Evolutionary conservation across 2,888 invertebrate genomes (phyloP).

Genomic region (Xestobium rufovillosum): DNA sequence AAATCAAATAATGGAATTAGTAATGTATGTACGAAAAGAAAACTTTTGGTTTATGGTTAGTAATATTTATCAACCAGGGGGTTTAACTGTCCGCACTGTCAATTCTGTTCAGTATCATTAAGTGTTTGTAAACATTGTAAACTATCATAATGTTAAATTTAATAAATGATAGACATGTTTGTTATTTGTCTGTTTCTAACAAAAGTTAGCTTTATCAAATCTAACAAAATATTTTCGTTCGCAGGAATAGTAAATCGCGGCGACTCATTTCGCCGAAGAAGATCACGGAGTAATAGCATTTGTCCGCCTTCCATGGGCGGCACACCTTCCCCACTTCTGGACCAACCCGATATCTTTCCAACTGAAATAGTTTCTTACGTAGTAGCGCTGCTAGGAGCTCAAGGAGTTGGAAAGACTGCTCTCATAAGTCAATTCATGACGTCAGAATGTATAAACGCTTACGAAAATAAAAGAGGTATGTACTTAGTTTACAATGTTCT

Average conservation of each 20-base stretch:
- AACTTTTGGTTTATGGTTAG: too few species aligned
- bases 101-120: too few species aligned
- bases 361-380: conserved; percentile 47
- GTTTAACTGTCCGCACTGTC: too few species aligned
- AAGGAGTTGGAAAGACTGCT: conserved; percentile 79
- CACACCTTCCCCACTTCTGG: conserved; percentile 41
- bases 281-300: conserved; percentile 76
- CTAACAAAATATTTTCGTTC: too few species aligned
- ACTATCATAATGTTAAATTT: too few species aligned
- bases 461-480: conserved; percentile 77
- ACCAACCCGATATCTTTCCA: conserved; percentile 44
- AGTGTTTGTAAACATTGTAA: too few species aligned
- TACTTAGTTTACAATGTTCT: conserved; percentile 2
- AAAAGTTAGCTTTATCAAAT: too few species aligned
- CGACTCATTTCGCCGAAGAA: conserved; percentile 81
- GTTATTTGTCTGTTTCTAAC: too few species aligned
- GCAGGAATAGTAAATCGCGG: conserved; percentile 91
- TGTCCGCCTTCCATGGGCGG: conserved; percentile 48
- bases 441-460: conserved; percentile 89
- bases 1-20: too few species aligned
- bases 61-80: too few species aligned
- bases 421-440: conserved; percentile 86
- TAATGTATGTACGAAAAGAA: too few species aligned
- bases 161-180: too few species aligned
- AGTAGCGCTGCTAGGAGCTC: conserved; percentile 72